A percentile compares a stretch with the other conserved stretches of the same genome.
Evolutionary conservation across 2,113 vertebrate species (phyloP).

Genomic region (Opisthocomus hoazin): DNA sequence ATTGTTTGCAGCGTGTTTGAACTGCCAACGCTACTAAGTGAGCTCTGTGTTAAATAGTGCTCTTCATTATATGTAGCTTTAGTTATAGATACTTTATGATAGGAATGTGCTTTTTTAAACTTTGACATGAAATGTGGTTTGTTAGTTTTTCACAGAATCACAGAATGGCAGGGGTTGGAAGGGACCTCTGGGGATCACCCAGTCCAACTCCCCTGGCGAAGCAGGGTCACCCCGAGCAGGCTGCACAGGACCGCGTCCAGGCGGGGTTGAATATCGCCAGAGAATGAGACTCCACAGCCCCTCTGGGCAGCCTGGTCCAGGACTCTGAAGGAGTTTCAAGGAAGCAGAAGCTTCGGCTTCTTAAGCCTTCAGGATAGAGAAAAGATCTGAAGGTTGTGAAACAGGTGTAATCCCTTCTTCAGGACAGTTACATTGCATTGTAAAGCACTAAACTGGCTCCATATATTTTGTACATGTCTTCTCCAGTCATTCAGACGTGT

Average conservation of each 20-base stretch:
- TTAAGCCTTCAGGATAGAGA: neutral
- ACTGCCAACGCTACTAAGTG: neutral
- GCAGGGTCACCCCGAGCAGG: too few species aligned
- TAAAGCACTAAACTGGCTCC: neutral
- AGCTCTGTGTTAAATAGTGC: neutral
- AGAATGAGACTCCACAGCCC: too few species aligned
- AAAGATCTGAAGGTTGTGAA: neutral
- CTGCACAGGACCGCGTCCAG: too few species aligned
- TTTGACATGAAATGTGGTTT: neutral
- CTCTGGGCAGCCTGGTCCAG: too few species aligned
- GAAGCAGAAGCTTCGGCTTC: too few species aligned
- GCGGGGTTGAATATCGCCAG: too few species aligned
- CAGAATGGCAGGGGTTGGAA: too few species aligned
- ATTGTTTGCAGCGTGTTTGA: neutral
- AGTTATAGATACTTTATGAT: neutral
- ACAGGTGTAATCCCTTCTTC: neutral
- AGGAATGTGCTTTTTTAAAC: neutral
- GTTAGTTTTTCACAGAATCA: neutral
- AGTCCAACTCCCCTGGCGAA: too few species aligned
- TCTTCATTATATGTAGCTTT: neutral
- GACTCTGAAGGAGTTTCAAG: too few species aligned
- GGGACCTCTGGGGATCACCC: too few species aligned
- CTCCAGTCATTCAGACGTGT: neutral
- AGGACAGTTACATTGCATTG: neutral
- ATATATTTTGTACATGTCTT: neutral